Evolutionary conservation across 2,113 vertebrate species (phyloP).

Genomic region (Sapajus apella): DNA sequence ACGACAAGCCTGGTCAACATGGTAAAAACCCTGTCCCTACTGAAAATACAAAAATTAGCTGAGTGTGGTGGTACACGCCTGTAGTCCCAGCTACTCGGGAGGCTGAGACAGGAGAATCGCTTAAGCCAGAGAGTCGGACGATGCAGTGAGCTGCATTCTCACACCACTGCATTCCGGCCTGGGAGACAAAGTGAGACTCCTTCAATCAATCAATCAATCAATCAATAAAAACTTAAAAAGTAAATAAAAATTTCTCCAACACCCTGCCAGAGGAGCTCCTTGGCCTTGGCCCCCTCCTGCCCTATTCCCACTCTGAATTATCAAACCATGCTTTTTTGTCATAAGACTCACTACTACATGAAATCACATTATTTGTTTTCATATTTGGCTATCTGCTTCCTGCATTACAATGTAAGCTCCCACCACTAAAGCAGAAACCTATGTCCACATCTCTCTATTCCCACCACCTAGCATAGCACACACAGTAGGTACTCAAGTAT

Average conservation of each 20-base stretch:
- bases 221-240: too few relatives aligned
- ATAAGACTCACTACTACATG: background rate
- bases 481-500: background rate
- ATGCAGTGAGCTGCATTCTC: too few relatives aligned
- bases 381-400: background rate
- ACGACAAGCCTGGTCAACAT: too few relatives aligned
- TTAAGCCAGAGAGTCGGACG: fast-evolving
- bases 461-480: background rate
- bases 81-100: too few relatives aligned
- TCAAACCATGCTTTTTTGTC: background rate
- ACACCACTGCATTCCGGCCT: too few relatives aligned
- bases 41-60: too few relatives aligned
- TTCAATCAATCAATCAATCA: too few relatives aligned
- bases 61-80: too few relatives aligned
- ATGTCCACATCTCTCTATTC: background rate
- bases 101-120: too few relatives aligned
- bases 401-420: background rate
- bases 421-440: background rate
- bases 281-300: background rate
- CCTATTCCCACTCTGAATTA: background rate
- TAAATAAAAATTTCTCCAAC: background rate
- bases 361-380: background rate
- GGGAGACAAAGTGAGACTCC: too few relatives aligned
- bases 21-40: too few relatives aligned
- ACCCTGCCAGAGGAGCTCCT: background rate